Evolutionary conservation across 2,888 invertebrate genomes (phyloP), one percentile per base, ranked within the genome.

Genomic region (Drosophila vallismaia): DNA sequence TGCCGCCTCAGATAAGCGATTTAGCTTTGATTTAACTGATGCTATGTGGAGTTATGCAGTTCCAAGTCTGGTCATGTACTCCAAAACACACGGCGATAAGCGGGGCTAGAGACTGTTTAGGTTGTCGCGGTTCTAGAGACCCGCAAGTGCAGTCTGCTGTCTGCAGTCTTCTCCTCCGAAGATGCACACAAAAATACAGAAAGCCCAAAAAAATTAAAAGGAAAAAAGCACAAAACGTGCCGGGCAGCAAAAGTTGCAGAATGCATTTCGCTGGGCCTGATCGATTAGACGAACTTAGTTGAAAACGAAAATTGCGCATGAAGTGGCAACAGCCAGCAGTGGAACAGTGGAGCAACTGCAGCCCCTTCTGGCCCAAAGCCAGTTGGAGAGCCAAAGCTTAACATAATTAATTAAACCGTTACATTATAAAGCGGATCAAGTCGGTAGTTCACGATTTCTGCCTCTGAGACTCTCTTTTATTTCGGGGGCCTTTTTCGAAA

Each of bases 381-480:
- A 45, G 48, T 38, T 53, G 31, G 52, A 31, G 50, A 19, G 69
- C 31, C 19, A 36, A 52, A 74, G 86, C 86, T 88, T 89, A 90
- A 90, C 89, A 89, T 90, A 90, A 90, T 90, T 91, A 90, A 90
- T 90, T 90, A 90, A 90, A 90, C 90, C 90, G 90, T 90, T 90
- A 90, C 90, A 88, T 86, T 88, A 88, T 86, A 86, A 86, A 86
- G 88, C 84, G 86, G 86, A 88, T 84, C 77, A 88, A 87, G 75
- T 85, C 75, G 79, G 82, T 73, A 69, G 84, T 86, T 87, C 87
- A 87, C 87, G 87, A 87, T 78, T 87, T 88, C 63, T 58, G 56
- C 49, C 52, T 51, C 74, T 49, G 45, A 63, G 68, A 51, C 60
- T 48, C 60, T 64, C 64, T 64, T 64, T 52, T 44, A 64, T 77